Evolutionary conservation across 1,140 invertebrate species (phyloP).

Genomic region (Heliconius hewitsoni): DNA sequence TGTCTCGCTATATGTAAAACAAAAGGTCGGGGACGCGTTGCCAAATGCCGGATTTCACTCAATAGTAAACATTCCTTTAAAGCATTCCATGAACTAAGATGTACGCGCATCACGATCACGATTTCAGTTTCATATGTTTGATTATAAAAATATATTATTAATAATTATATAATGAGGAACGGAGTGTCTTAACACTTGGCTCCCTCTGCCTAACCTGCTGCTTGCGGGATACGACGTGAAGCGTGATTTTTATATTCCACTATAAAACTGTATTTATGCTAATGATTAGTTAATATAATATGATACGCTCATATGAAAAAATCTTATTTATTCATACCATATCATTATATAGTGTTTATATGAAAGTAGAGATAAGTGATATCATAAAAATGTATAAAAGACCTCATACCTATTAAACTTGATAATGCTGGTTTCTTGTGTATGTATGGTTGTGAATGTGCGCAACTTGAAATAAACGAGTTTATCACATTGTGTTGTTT

Average conservation of each 20-base stretch:
- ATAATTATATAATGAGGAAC: too few species aligned
- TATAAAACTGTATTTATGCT: slow-evolving; percentile 17
- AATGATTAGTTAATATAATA: slow-evolving; percentile 32
- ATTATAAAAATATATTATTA: background rate
- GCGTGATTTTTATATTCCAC: slow-evolving; percentile 18
- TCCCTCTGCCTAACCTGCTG: too few species aligned
- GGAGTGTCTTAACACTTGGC: too few species aligned
- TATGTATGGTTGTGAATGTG: slow-evolving; percentile 54
- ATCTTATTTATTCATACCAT: slow-evolving; percentile 46
- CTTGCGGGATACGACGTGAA: too few species aligned
- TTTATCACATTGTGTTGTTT: slow-evolving; percentile 66
- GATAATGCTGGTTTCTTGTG: slow-evolving; percentile 22
- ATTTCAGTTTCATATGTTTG: slow-evolving; percentile 19
- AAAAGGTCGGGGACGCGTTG: slow-evolving; percentile 70
- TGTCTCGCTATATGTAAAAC: slow-evolving; percentile 44
- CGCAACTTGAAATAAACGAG: slow-evolving; percentile 69
- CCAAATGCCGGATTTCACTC: slow-evolving; percentile 59
- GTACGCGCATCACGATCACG: background rate
- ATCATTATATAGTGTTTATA: slow-evolving; percentile 33
- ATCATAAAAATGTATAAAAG: slow-evolving; percentile 50
- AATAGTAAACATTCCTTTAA: slow-evolving; percentile 68
- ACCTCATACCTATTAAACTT: slow-evolving; percentile 52
- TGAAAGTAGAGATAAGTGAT: slow-evolving; percentile 33
- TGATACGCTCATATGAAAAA: slow-evolving; percentile 25
- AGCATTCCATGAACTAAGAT: slow-evolving; percentile 24